phyloP scores from a whole-genome alignment of 2,113 vertebrate species.

The Thalassoma bifasciatum region DNA sequence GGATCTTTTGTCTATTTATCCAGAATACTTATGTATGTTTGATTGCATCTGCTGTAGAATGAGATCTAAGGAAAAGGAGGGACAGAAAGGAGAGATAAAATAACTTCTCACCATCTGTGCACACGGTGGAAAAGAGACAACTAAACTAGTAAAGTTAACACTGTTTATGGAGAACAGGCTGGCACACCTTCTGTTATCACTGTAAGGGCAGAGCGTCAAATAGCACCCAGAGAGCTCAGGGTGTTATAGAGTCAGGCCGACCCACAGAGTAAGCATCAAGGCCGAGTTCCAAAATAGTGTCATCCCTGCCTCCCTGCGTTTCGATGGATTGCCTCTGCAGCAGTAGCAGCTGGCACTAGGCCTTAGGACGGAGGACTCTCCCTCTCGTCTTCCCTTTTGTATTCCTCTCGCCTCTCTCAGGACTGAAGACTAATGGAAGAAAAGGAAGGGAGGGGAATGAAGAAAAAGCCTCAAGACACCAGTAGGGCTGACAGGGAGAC shows the following conservation, averaged over 20 bases:
- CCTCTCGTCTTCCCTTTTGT: conserved; percentile 58
- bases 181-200: conserved; percentile 24
- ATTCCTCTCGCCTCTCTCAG: conserved; percentile 65
- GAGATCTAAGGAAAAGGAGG: neutral
- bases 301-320: conserved; percentile 33
- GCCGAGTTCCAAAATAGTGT: conserved; percentile 61
- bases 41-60: neutral
- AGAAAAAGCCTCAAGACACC: conserved; percentile 43
- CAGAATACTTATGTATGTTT: neutral
- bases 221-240: conserved; percentile 14
- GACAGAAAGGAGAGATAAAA: neutral
- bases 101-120: conserved; percentile 7
- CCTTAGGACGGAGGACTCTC: conserved; percentile 55
- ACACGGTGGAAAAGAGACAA: conserved; percentile 11
- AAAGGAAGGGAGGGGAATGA: conserved; percentile 24
- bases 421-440: conserved; percentile 50
- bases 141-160: conserved; percentile 7
- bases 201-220: conserved; percentile 13
- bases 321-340: conserved; percentile 69
- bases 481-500: conserved; percentile 29
- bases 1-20: no score
- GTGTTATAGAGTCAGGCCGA: conserved; percentile 11
- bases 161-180: neutral
- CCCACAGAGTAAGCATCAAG: conserved; percentile 34
- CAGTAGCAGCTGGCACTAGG: conserved; percentile 67